Evolutionary conservation across 1,140 invertebrate genomes (phyloP).

Genomic region (Tetragonula clypearis): DNA sequence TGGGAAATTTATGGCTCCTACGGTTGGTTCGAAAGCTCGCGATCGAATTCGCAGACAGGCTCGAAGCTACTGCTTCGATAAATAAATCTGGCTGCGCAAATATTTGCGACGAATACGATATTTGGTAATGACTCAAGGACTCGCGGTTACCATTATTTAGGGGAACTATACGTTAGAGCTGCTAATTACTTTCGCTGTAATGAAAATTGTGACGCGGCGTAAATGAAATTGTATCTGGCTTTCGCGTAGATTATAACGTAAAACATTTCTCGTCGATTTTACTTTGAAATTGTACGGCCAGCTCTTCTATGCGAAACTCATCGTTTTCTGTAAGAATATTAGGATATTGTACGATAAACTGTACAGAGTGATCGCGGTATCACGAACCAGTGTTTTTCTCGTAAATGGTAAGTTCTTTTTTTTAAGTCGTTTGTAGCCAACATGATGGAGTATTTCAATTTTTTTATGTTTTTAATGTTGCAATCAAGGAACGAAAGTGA

Average conservation of each 20-base stretch:
- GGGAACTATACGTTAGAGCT: not conserved
- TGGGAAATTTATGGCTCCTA: not conserved
- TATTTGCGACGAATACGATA: slow-evolving; percentile 2
- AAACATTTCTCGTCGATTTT: not conserved
- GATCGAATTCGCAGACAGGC: not conserved
- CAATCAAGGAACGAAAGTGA: too few species aligned
- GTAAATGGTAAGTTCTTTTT: too few species aligned
- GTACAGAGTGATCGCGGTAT: too few species aligned
- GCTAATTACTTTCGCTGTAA: not conserved
- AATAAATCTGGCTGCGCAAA: not conserved
- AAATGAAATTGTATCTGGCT: not conserved
- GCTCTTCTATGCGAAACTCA: not conserved
- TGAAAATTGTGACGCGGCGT: not conserved
- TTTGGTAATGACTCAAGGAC: not conserved
- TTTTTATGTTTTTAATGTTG: too few species aligned
- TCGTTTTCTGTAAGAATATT: not conserved
- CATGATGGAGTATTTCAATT: too few species aligned
- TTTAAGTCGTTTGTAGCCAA: too few species aligned
- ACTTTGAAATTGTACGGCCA: not conserved
- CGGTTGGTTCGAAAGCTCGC: not conserved
- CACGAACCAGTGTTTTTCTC: too few species aligned
- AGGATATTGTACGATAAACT: not conserved
- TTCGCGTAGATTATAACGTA: not conserved
- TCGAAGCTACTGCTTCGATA: too few species aligned
- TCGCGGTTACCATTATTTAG: not conserved